Evolutionary conservation across 2,888 invertebrate genomes (phyloP).

Genomic region (Anticlea derivata): DNA sequence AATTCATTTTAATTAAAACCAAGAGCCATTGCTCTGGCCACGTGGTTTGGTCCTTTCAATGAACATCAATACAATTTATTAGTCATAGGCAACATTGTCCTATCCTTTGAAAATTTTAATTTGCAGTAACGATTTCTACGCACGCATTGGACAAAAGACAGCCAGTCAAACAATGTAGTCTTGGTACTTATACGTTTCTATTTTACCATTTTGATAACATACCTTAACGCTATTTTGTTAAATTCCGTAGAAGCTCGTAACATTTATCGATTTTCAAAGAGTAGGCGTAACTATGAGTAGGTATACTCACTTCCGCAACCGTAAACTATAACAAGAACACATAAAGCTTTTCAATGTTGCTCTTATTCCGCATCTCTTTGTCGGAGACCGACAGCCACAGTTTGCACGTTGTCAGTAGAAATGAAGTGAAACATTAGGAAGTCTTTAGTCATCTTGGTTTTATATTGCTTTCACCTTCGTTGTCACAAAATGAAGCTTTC

Average conservation of each 20-base stretch:
- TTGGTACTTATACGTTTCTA: no score
- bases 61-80: no score
- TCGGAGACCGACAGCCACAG: constrained; percentile 21
- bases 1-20: no score
- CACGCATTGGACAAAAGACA: no score
- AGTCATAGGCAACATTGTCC: no score
- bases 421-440: constrained; percentile 35
- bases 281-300: constrained; percentile 20
- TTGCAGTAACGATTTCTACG: no score
- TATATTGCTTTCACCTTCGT: constrained; percentile 28
- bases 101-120: no score
- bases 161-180: no score
- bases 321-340: constrained; percentile 27
- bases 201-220: no score
- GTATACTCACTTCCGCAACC: constrained; percentile 28
- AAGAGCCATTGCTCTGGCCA: no score
- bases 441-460: constrained; percentile 34
- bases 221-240: background rate
- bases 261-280: constrained; percentile 28
- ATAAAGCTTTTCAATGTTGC: constrained; percentile 34
- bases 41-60: no score
- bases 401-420: constrained; percentile 30
- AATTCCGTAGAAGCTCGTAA: constrained; percentile 20
- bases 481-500: constrained; percentile 29
- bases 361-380: constrained; percentile 35